Evolutionary conservation across 1,140 invertebrate species (phyloP).

Genomic region (Pseudomyrmex gracilis): DNA sequence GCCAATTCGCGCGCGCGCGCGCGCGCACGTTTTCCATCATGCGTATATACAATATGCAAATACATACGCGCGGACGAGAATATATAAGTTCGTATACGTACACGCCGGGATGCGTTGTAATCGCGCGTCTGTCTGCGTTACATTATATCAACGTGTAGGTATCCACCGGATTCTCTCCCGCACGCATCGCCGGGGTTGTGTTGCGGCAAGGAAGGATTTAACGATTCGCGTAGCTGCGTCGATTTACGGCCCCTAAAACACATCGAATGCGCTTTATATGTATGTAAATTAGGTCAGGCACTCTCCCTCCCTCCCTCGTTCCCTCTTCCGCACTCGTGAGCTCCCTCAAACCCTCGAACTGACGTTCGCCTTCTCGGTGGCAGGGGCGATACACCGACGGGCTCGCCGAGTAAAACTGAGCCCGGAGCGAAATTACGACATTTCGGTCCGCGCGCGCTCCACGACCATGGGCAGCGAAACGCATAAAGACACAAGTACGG

Average conservation of each 20-base stretch:
- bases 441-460: slow-evolving; percentile 68
- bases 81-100: background rate
- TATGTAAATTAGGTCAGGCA: slow-evolving; percentile 86
- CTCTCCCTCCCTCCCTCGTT: slow-evolving; percentile 65
- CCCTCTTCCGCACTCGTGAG: slow-evolving; percentile 25
- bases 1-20: slow-evolving; percentile 13
- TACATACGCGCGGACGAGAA: background rate
- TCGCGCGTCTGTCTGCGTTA: slow-evolving; percentile 46
- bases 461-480: slow-evolving; percentile 60
- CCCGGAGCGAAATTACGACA: slow-evolving; percentile 79
- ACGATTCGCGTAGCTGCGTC: slow-evolving; percentile 85
- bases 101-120: slow-evolving; percentile 22
- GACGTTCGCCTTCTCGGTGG: slow-evolving; percentile 27
- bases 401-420: slow-evolving; percentile 75
- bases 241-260: slow-evolving; percentile 86
- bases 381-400: slow-evolving; percentile 41
- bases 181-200: slow-evolving; percentile 79
- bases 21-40: too few relatives aligned
- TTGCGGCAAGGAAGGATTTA: slow-evolving; percentile 85
- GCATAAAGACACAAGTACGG: slow-evolving; percentile 68
- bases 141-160: slow-evolving; percentile 60
- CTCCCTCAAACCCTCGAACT: slow-evolving; percentile 52
- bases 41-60: background rate
- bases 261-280: slow-evolving; percentile 86
- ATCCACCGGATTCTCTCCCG: slow-evolving; percentile 68